These are phyloP conservation scores for Brienomyrus brachyistius DNA, from an alignment of 2,113 vertebrate genomes.

Conservation along the genomic window DNA sequence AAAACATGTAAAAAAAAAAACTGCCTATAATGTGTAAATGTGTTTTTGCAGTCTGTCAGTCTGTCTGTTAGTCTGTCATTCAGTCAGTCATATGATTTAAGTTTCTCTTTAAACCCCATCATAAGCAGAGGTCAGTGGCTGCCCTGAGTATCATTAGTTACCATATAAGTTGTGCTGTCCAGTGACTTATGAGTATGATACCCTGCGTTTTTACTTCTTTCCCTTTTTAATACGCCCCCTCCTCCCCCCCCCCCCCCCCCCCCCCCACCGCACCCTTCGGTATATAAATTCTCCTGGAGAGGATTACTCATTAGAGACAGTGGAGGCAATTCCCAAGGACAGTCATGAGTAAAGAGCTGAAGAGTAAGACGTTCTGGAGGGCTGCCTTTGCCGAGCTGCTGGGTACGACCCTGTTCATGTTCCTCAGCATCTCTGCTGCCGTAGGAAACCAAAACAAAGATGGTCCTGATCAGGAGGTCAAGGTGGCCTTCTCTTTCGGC, in stretches of 20 bases:
- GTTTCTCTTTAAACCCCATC: background rate
- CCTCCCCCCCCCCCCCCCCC: background rate
- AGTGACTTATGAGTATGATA: background rate
- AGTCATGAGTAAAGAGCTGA: constrained; percentile 70
- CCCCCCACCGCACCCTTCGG: background rate
- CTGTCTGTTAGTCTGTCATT: background rate
- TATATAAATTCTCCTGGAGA: constrained; percentile 70
- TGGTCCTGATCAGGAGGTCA: constrained; percentile 64
- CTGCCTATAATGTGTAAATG: background rate
- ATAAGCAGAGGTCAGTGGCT: background rate
- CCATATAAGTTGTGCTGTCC: background rate
- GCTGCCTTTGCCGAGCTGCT: constrained; percentile 72
- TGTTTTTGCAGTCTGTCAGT: background rate
- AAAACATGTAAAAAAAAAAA: background rate
- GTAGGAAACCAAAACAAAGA: constrained; percentile 55
- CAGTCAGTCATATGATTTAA: background rate
- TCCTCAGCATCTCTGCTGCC: constrained; percentile 68
- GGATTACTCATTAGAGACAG: constrained; percentile 43
- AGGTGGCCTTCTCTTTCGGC: constrained; percentile 74
- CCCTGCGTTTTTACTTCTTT: background rate
- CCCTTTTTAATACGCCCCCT: background rate
- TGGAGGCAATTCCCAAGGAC: constrained; percentile 41
- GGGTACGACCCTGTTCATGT: constrained; percentile 73
- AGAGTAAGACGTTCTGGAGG: constrained; percentile 71
- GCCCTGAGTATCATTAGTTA: background rate